These are phyloP conservation scores for Nerophis lumbriciformis DNA, from an alignment of 2,113 vertebrate genomes.

Conservation along the genomic window DNA sequence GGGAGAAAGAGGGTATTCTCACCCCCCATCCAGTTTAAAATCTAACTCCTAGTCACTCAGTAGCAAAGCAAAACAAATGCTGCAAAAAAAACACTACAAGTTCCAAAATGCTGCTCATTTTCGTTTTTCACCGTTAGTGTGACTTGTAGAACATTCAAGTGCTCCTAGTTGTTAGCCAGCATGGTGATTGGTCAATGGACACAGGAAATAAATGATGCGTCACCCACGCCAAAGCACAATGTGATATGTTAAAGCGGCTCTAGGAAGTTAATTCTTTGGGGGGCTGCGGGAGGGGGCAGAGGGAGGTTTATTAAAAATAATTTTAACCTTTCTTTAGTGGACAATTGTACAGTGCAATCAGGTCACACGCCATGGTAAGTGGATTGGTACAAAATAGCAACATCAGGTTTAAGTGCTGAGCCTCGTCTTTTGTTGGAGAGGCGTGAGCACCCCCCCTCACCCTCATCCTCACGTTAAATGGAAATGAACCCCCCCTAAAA, in stretches of 20 bases:
- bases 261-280: slow-evolving; percentile 7
- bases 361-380: too few species aligned
- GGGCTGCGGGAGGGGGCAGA: not conserved
- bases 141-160: slow-evolving; percentile 52
- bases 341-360: slow-evolving; percentile 37
- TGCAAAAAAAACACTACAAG: slow-evolving; percentile 42
- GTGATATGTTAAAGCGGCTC: slow-evolving; percentile 47
- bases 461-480: slow-evolving; percentile 47
- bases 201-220: slow-evolving; percentile 19
- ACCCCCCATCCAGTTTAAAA: slow-evolving; percentile 32
- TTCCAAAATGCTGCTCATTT: slow-evolving; percentile 18
- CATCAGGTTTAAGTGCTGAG: slow-evolving; percentile 34
- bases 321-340: not conserved
- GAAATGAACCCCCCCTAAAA: slow-evolving; percentile 50
- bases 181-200: slow-evolving; percentile 54
- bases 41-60: slow-evolving; percentile 12
- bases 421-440: slow-evolving; percentile 42
- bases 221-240: slow-evolving; percentile 25
- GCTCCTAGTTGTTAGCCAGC: slow-evolving; percentile 50
- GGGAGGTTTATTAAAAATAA: not conserved
- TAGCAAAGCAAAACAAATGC: slow-evolving; percentile 17
- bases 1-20: not conserved
- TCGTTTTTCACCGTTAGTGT: slow-evolving; percentile 26
- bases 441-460: slow-evolving; percentile 30
- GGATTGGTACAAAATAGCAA: too few species aligned